phyloP scores from a whole-genome alignment of 2,888 invertebrate species.

The Ichneumoninae sp. region DNA sequence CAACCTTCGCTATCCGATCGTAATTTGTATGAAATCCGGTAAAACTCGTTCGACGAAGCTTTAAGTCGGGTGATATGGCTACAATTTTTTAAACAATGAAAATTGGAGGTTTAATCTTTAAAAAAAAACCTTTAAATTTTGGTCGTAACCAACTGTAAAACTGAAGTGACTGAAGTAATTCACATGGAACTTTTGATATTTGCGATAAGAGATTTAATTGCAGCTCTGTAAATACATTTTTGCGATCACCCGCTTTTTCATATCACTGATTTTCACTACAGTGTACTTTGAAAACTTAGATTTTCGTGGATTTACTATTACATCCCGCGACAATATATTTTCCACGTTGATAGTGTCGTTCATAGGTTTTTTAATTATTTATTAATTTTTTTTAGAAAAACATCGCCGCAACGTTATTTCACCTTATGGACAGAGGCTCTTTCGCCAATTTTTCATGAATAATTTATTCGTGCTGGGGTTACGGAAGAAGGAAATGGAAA shows the following conservation, averaged over 20 bases:
- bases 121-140: too few species aligned
- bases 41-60: background rate
- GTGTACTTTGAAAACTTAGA: too few species aligned
- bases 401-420: slow-evolving; percentile 34
- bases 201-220: too few species aligned
- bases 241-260: background rate
- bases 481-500: slow-evolving; percentile 33
- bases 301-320: too few species aligned
- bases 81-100: too few species aligned
- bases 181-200: too few species aligned
- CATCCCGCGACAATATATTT: background rate
- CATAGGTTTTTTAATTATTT: background rate
- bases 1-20: background rate
- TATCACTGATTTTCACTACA: background rate
- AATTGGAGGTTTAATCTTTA: too few species aligned
- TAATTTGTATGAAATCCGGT: background rate
- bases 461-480: slow-evolving; percentile 48
- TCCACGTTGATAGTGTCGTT: background rate
- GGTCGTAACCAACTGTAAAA: too few species aligned
- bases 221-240: too few species aligned
- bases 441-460: slow-evolving; percentile 61
- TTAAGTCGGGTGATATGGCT: too few species aligned
- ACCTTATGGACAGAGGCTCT: slow-evolving; percentile 52
- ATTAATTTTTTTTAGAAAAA: slow-evolving; percentile 45
- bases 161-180: too few species aligned